Base-by-base conservation (phyloP, 2,888 invertebrate genomes). In the Phyllotreta striolata region DNA sequence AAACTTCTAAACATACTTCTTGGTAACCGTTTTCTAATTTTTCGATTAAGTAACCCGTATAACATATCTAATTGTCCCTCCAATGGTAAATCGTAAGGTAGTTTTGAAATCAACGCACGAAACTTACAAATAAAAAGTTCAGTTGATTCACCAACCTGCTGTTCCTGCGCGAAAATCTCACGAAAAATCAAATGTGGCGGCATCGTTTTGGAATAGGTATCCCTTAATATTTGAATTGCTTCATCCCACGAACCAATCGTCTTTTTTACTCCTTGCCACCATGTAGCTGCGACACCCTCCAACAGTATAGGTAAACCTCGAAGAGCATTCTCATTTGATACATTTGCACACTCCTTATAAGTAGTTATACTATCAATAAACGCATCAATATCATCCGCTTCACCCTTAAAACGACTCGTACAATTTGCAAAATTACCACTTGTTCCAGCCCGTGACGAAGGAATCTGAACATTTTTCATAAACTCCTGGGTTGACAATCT, bases 181-280 rank as follows among this genome's bases (percentile, higher is more conserved):
- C 44, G 5, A 4, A 4, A 43, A 43, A 43, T 43, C 6, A 43
- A 13, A 43, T 43, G 44, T 4, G n/a, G 44, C 4, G 44, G 44
- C 24, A 34, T 24, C 24, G 49, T 24, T 49, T 49, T 24, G 24
- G 49, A 34, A 49, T 49, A 49, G 35, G 24, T 49, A 35, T 24
- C 49, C 49, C 8, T 39, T 39, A 39, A 39, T 7, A 39, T 6
- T 39, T 39, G 6, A 6, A 39, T 35, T 49, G 49, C 49, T 34
- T 49, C 49, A 35, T 49, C 35, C 49, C 47, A 10, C 12, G 47
- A 6, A 10, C 13, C 13, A 47, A 10, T 13, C 12, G 10, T 44
- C 4, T 39, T 39, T 39, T 39, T 39, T 24, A 47, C 47, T 8
- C 8, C 47, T 47, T 47, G 47, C n/a, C 47, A 47, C 47, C 47